Base-by-base conservation (phyloP, 1,140 invertebrate species). In the Drosophila athabasca region DNA sequence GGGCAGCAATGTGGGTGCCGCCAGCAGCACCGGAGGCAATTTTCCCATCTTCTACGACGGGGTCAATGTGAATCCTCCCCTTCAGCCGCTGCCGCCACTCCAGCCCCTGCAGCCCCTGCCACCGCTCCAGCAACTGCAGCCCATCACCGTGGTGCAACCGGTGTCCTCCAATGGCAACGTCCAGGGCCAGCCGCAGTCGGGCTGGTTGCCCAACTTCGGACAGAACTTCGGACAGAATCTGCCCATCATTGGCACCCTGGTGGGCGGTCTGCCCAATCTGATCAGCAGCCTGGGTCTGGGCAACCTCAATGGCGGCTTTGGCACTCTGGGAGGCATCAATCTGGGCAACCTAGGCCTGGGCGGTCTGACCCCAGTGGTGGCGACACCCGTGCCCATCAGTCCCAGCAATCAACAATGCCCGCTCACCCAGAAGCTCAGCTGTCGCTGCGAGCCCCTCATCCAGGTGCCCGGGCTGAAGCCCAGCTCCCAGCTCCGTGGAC, bases 381-480 rank as follows among this genome's bases (percentile, higher is more conserved):
- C 51, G 1, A 7, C 46, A 0, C 39, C 70, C 0, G 29, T 43
- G 0, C 69, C 61, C 29, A 9, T 26, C 0, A 5, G 8, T 43
- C 15, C 22, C 52, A 62, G 39, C 44, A 45, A 49, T 2, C 54
- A 48, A 45, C 61, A 59, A 17, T 89, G 85, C 31, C 72, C 83
- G 0, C 15, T 88, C 1, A 68, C 60, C 55, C 88, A 90, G 57
- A 85, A 74, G 48, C 80, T 85, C 0, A 75, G 35, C 15, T 90
- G 88, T 17, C 88, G 88, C 65, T 90, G 88, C n/a, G 88, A 90
- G 24, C 74, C 77, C 0, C 11, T 90, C 13, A 1, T 90, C 3
- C 60, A 81, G 43, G 9, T 73, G 29, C 62, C 67, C 8, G 44
- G 62, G 1, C 31, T 76, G 31, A 55, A 79, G 19, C 75, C 67